Conservation (phyloP, 2,113 vertebrate genomes). For the Mungos mungo region DNA sequence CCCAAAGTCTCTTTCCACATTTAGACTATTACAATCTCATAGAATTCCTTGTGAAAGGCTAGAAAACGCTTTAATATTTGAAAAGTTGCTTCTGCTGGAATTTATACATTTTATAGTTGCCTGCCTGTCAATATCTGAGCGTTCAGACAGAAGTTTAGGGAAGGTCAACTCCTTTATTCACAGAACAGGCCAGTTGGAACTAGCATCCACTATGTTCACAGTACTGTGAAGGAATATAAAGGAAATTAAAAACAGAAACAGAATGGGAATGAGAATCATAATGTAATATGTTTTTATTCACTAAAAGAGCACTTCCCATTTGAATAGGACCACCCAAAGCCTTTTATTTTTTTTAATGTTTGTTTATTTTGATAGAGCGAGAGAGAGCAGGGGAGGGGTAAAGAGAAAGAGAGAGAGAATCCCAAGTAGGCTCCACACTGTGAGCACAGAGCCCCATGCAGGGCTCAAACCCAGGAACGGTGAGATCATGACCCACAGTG, state of each 20-base stretch:
- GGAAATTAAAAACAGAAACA: neutral
- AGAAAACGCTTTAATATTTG: slow-evolving; percentile 8
- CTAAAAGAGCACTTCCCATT: neutral
- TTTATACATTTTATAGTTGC: neutral
- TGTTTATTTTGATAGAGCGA: too few relatives aligned
- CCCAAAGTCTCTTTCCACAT: neutral
- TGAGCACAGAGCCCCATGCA: too few relatives aligned
- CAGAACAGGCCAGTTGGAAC: neutral
- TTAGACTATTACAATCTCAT: neutral
- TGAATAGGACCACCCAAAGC: neutral
- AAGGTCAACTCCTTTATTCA: neutral
- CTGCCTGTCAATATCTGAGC: neutral
- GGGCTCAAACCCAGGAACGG: too few relatives aligned
- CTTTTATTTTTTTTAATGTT: neutral
- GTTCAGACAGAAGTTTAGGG: neutral
- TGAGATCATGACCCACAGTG: too few relatives aligned
- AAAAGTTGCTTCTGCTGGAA: slow-evolving; percentile 1
- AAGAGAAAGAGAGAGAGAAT: too few relatives aligned
- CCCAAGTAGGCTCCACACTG: too few relatives aligned
- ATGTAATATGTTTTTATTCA: slow-evolving; percentile 5
- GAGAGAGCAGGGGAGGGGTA: too few relatives aligned
- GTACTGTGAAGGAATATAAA: slow-evolving; percentile 17
- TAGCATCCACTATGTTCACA: neutral
- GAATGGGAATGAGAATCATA: slow-evolving; percentile 13
- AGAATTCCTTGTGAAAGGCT: neutral